Evolutionary conservation across 2,888 invertebrate species (phyloP).

Genomic region (Diadromus collaris): DNA sequence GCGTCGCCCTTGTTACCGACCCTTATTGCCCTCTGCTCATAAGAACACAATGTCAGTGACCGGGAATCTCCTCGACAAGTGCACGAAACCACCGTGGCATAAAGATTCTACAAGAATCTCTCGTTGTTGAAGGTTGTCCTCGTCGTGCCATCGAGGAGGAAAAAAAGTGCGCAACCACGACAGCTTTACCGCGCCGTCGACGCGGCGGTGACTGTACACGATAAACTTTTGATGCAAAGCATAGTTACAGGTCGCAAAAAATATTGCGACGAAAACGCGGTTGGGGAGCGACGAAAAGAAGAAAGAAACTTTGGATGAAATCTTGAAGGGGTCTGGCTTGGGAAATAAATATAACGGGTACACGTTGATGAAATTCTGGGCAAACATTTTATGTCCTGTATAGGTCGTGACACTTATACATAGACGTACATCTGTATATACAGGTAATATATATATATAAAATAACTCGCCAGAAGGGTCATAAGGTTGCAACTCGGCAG

Average conservation of each 20-base stretch:
- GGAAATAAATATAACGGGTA: conserved; percentile 47
- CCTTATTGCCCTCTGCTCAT: conserved; percentile 14
- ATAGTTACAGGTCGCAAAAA: conserved; percentile 7
- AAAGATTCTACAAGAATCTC: conserved; percentile 34
- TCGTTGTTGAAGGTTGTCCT: conserved; percentile 1
- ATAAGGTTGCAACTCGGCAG: conserved; percentile 40
- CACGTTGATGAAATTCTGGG: conserved; percentile 47
- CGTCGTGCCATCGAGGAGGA: neutral
- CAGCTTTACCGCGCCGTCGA: neutral
- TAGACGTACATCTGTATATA: conserved; percentile 11
- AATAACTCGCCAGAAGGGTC: conserved; percentile 42
- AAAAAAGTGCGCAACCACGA: conserved; percentile 7
- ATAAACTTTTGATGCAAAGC: conserved; percentile 52
- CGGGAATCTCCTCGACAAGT: conserved; percentile 17
- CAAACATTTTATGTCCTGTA: conserved; percentile 20
- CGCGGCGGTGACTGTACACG: conserved; percentile 23
- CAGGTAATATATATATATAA: conserved; percentile 25
- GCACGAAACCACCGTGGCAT: neutral
- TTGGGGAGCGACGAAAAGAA: neutral
- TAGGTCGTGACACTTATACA: conserved; percentile 17
- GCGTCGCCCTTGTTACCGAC: conserved; percentile 24
- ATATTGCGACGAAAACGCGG: conserved; percentile 12
- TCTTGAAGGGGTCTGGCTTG: conserved; percentile 19
- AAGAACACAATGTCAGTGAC: conserved; percentile 5
- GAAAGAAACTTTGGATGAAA: conserved; percentile 42